Base-by-base conservation (phyloP, 1,140 invertebrate species). In the Metaphire vulgaris region DNA sequence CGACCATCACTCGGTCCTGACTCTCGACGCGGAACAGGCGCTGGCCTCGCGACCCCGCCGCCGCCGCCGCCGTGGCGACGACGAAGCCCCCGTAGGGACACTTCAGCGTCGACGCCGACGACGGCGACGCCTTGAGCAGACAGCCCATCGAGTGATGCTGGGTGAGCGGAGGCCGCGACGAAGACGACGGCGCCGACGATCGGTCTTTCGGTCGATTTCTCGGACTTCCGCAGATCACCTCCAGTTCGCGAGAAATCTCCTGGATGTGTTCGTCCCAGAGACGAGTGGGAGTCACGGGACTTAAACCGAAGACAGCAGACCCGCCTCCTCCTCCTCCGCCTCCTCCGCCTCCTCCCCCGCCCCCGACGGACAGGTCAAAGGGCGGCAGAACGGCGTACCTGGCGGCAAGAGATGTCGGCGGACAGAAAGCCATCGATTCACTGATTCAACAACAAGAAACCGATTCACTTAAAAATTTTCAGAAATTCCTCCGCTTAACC, bases 261-360 rank as follows among this genome's bases (percentile, higher is more conserved):
- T 21, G 41, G 41, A 56, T 56, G 41, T 56, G 41, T 12, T 56
- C 41, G 6, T 56, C 41, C 41, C 41, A 56, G 41, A 21, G 21
- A 56, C 41, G 6, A 56, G 21, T 21, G 41, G 41, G 41, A 56
- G 6, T 56, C 41, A 21, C 6, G 6, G 41, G 41, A 56, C 41
- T 56, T n/a, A n/a, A n/a, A 21, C 41, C 6, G 6, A 21, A 6
- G 21, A 56, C 41, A 21, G 21, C 0, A 29, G 65, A 2, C 31
- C n/a, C 14, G 28, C 32, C 33, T 66, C 69, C 68, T 66, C 29
- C 68, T 21, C 2, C 70, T 64, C 41, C 34, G 21, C 31, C 68
- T 1, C 74, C 29, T 69, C 21, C 65, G 30, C 64, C 34, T 76
- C 33, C 41, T 30, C 26, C 33, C 26, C 71, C 32, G 26, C 56